Percentiles rank a stretch among this genome's conserved stretches.
Evolutionary conservation across 1,140 invertebrate genomes (phyloP).

Genomic region (Hylaeus anthracinus): DNA sequence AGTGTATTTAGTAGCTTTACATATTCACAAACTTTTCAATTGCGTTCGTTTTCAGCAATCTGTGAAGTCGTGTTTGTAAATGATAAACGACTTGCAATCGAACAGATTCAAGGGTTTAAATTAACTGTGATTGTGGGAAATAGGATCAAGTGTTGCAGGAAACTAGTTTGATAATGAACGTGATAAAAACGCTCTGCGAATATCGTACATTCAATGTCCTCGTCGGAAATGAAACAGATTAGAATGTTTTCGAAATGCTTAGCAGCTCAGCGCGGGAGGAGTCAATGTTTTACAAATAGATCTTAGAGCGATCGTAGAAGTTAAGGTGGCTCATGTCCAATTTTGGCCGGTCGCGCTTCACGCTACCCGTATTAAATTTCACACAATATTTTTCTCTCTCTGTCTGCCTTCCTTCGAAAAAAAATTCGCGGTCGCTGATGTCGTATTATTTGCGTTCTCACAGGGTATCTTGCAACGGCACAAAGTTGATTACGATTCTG

Average conservation of each 20-base stretch:
- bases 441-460: background rate
- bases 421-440: background rate
- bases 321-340: conserved; percentile 81
- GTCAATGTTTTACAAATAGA: conserved; percentile 82
- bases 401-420: background rate
- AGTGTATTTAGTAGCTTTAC: background rate
- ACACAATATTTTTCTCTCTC: conserved; percentile 78
- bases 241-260: conserved; percentile 75
- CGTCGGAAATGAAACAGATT: conserved; percentile 10
- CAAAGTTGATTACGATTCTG: background rate
- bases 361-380: conserved; percentile 79
- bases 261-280: conserved; percentile 75
- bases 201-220: background rate
- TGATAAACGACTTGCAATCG: too few species aligned
- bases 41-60: too few species aligned
- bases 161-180: too few species aligned
- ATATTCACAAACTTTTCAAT: background rate
- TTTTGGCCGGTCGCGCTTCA: conserved; percentile 79
- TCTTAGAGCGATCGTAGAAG: conserved; percentile 75
- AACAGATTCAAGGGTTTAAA: too few species aligned
- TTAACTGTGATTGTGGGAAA: too few species aligned
- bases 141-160: too few species aligned
- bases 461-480: background rate
- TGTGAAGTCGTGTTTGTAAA: too few species aligned
- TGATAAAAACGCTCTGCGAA: background rate